phyloP scores from a whole-genome alignment of 1,140 invertebrate species.

The Centruroides vittatus region DNA sequence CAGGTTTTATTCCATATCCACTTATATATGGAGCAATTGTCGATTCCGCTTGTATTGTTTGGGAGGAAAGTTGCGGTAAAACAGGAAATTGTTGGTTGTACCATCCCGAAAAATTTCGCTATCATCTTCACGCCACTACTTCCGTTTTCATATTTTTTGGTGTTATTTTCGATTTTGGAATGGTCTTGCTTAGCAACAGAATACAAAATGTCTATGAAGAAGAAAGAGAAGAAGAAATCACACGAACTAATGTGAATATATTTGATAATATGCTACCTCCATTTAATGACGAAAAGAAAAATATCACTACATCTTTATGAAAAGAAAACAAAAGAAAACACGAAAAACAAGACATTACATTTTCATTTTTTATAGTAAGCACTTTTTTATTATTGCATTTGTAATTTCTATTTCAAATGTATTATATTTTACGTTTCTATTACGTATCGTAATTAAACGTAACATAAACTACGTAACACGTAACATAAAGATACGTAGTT shows the following conservation, averaged over 20 bases:
- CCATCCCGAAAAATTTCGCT: conserved; percentile 21
- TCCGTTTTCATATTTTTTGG: conserved; percentile 15
- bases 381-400: too few relatives aligned
- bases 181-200: conserved; percentile 7
- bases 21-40: conserved; percentile 23
- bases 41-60: conserved; percentile 24
- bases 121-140: conserved; percentile 12
- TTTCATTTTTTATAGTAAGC: too few relatives aligned
- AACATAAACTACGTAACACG: too few relatives aligned
- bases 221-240: not conserved
- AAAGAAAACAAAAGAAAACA: too few relatives aligned
- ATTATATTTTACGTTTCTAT: too few relatives aligned
- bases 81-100: conserved; percentile 28
- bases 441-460: too few relatives aligned
- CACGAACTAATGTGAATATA: not conserved
- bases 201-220: conserved; percentile 13
- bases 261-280: too few relatives aligned
- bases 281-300: too few relatives aligned
- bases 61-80: conserved; percentile 21
- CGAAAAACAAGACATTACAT: too few relatives aligned
- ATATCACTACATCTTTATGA: too few relatives aligned
- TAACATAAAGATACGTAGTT: too few relatives aligned
- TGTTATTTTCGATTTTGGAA: conserved; percentile 10
- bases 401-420: too few relatives aligned
- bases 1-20: conserved; percentile 26